These are phyloP conservation scores for Cataglyphis rosenhaueri DNA, from an alignment of 2,888 invertebrate species.

Conservation along the genomic window DNA sequence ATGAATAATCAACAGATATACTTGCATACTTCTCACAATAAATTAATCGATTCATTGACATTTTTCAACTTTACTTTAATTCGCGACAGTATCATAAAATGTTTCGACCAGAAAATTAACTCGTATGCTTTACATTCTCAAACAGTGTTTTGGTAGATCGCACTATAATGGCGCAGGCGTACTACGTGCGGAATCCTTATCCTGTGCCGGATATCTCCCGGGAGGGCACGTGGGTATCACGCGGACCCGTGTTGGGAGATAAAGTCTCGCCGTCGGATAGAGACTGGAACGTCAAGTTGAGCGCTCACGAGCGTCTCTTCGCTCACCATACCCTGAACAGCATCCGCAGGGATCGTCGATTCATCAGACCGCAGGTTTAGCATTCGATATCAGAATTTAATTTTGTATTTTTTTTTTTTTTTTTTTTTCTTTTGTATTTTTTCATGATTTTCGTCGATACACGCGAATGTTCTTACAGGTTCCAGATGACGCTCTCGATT, in stretches of 20 bases:
- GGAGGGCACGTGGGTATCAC: constrained; percentile 78
- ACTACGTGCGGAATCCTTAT: constrained; percentile 79
- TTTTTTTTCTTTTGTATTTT: background rate
- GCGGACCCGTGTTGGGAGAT: constrained; percentile 77
- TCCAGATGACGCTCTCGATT: constrained; percentile 90
- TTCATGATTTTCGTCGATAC: background rate
- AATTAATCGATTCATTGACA: constrained; percentile 29
- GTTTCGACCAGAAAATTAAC: constrained; percentile 25
- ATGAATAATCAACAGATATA: background rate
- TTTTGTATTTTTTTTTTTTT: background rate
- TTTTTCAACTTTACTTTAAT: background rate
- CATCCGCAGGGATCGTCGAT: constrained; percentile 85
- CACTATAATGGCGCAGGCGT: constrained; percentile 55
- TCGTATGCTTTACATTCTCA: constrained; percentile 7
- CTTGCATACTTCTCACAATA: constrained; percentile 32
- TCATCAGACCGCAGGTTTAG: constrained; percentile 76
- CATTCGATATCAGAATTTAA: background rate
- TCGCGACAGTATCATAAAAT: background rate
- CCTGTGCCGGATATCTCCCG: constrained; percentile 80
- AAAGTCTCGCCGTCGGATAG: constrained; percentile 77
- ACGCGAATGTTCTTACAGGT: constrained; percentile 82
- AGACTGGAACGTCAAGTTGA: constrained; percentile 78
- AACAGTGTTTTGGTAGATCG: background rate
- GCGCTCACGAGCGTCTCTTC: constrained; percentile 86
- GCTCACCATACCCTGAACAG: constrained; percentile 88